Evolutionary conservation across 2,888 invertebrate species (phyloP), one percentile per base, ranked within the genome.

Genomic region (Tinea pellionella): DNA sequence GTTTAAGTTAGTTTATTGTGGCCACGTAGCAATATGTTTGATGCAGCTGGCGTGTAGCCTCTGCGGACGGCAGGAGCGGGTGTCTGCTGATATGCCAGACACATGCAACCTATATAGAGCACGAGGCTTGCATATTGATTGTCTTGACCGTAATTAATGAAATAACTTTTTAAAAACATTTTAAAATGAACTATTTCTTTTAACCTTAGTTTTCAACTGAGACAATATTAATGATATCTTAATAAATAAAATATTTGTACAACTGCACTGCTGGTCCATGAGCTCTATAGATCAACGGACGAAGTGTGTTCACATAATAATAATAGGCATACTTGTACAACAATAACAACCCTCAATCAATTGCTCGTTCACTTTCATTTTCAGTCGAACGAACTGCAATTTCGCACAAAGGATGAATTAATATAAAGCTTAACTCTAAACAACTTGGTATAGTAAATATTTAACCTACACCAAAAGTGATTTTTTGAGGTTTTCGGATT

Each of bases 21-120:
- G 68, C 74, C 78, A 78, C 79, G 81, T 80, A 78, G 78, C 78
- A 80, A 80, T 80, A 81, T 79, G 76, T 77, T 77, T 80, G 80
- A 80, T 81, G 82, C 82, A 79, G 75, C 73, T 71, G 73, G 74
- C 59, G 59, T 19, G 37, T 15, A 58, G 58, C 18, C 18, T 47
- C 56, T 58, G 58, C 32, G 58, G 59, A 41, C 42, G 59, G 42
- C 41, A 41, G 19, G 59, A 12, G 59, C 42, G 41, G 18, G 41
- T 32, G 24, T 13, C 53, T 53, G 53, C 37, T 37, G 37, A 37
- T 47, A 16, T 47, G 47, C 15, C 47, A 47, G 47, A 47, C 47
- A 47, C 47, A 47, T 47, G 47, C 47, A n/a, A 47, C 47, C 47
- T 47, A 47, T 47, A 16, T 47, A 47, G 47, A 7, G 47, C 15